Conservation (phyloP, 2,113 vertebrate species). For the Platysteira castanea region DNA sequence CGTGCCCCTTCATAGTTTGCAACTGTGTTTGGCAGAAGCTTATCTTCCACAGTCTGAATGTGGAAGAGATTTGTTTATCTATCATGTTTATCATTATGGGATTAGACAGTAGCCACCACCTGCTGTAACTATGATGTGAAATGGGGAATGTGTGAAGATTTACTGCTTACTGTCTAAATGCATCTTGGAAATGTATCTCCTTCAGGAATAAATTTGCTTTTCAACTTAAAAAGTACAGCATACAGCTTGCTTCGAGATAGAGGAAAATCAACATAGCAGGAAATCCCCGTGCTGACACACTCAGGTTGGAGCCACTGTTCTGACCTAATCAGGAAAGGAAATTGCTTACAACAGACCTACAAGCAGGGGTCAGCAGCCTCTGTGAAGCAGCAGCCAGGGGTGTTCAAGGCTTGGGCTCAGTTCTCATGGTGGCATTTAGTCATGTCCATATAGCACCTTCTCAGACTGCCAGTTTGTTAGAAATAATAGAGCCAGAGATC, state of each 20-base stretch:
- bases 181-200: neutral
- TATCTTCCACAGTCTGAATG: neutral
- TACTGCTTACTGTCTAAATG: neutral
- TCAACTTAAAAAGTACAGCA: neutral
- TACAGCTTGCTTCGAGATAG: neutral
- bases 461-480: neutral
- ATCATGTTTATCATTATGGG: neutral
- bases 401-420: neutral
- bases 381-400: neutral
- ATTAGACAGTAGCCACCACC: neutral
- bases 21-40: neutral
- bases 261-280: neutral
- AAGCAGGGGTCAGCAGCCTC: neutral
- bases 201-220: neutral
- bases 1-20: neutral
- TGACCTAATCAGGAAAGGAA: constrained; percentile 24
- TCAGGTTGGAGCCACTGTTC: neutral
- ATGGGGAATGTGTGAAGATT: neutral
- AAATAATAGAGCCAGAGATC: neutral
- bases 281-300: neutral
- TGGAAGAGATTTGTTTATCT: neutral
- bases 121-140: neutral
- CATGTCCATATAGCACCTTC: neutral
- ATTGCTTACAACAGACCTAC: neutral
- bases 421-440: neutral